Evolutionary conservation across 2,888 invertebrate genomes (phyloP), one percentile per base, ranked within the genome.

Genomic region (Odontomyia ornata): DNA sequence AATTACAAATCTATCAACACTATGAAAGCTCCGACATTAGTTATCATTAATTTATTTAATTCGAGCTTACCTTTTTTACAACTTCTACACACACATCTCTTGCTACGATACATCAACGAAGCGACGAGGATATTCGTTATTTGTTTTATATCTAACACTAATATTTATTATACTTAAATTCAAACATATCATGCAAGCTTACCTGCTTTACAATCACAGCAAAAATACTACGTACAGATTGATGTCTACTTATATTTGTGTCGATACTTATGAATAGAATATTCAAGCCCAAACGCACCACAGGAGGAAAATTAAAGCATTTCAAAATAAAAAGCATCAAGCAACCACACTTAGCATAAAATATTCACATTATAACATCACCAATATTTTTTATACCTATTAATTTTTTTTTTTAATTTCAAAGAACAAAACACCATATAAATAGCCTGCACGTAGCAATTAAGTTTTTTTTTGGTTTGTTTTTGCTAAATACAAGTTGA

Each of bases 341-440:
- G 60, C 69, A 71, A 62, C 23, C 43, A 52, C 15, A 18, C 52
- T 13, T 36, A 9, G 52, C 52, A 52, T n/a, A 52, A 47, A 76
- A 18, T 47, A 62, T 69, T 15, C 18, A 76, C 56, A 62, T 47
- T 47, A 65, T 65, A 46, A 28, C 46, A 73, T 46, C 62, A 62
- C 15, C 25, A 62, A 28, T 27, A 25, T 13, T 21, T 64, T 28
- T 18, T 60, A 60, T 23, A 11, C 18, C 5, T 60, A 60, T 11
- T 13, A 23, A 21, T 23, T 18, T 27, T 62, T 9, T 25, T 25
- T 73, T 73, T n/a, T n/a, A n/a, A n/a, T n/a, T n/a, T n/a, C 46
- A 62, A 43, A 47, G 27, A 62, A 72, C 78, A 78, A 78, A 78
- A 78, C 76, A 78, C 78, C 78, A 78, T 78, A 78, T 76, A 73